Evolutionary conservation across 2,888 invertebrate genomes (phyloP), one percentile per base, ranked within the genome.

Genomic region (Globia sparganii): DNA sequence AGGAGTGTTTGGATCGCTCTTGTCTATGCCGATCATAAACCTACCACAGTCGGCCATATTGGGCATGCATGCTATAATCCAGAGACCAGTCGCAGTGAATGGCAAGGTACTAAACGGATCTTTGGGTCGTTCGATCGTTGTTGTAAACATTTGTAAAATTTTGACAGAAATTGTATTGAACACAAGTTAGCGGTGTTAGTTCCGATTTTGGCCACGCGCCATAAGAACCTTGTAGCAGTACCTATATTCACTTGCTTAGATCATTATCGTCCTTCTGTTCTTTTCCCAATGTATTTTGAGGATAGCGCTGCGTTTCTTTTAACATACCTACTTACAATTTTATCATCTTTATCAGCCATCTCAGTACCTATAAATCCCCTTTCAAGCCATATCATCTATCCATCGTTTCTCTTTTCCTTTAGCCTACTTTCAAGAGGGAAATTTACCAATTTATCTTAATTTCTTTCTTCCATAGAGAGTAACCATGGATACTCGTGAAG

Each of bases 11-110:
- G 99, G 99, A 75, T 99, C 99, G 0, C 96, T 99, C 71, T 97
- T 99, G 97, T 99, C 99, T 68, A 99, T 99, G 76, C 99, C 99
- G 4, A 99, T 99, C 92, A 99, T 99, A 90, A 99, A 99, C 97
- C 98, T 99, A 85, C 99, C 99, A 5, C 99, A 99, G 96, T 99
- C 99, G 56, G 98, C 99, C 82, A 99, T 99, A 91, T 97, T 99
- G 76, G 99, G 99, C 87, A 99, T 99, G 99, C 99, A 99, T 94
- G 99, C 98, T 28, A 99, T 99, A 86, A 98, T 99, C 88, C 99
- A 99, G 73, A 97, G 99, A 91, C 99, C 99, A 1, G 97, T 99
- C 84, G 99, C 99, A 58, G 94, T 99, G 75, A 98, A 98, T 92
- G 99, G 99, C 97, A 99, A 99, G 98, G 99, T 59, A 49, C 43